Percentiles rank a stretch among this genome's conserved stretches.
These are phyloP conservation scores for Pantala flavescens DNA, from an alignment of 1,140 invertebrate genomes.

Conservation along the genomic window DNA sequence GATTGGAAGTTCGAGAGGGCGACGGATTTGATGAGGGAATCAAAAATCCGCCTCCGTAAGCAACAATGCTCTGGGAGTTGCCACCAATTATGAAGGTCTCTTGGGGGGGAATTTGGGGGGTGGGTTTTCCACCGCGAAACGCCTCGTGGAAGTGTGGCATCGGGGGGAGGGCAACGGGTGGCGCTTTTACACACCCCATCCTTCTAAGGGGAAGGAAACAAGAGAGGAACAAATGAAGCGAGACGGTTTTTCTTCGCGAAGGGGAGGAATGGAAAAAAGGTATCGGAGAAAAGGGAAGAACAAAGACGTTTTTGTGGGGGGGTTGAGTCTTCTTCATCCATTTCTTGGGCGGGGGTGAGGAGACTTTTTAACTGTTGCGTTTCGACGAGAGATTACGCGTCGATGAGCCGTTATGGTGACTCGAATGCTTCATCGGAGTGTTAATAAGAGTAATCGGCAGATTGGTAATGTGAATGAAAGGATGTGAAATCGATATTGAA, in stretches of 20 bases:
- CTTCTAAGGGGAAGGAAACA: background rate
- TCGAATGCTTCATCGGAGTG: background rate
- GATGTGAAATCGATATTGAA: too few species aligned
- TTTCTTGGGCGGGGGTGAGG: too few species aligned
- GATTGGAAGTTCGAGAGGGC: background rate
- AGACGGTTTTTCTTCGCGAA: background rate
- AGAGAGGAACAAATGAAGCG: background rate
- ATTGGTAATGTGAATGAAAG: too few species aligned
- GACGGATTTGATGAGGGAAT: conserved; percentile 4
- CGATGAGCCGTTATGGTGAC: background rate
- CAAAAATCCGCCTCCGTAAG: conserved; percentile 4
- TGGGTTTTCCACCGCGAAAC: background rate
- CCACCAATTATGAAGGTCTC: conserved; percentile 1
- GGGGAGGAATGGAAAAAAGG: background rate
- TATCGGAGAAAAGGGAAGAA: background rate
- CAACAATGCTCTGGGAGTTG: conserved; percentile 1
- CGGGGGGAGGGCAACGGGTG: background rate
- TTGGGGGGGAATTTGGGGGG: background rate
- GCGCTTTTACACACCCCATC: background rate
- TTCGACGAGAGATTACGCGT: background rate
- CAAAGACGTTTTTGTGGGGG: background rate
- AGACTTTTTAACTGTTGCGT: background rate
- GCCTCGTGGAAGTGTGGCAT: background rate
- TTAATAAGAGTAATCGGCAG: too few species aligned
- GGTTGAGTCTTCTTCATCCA: too few species aligned